Percentiles rank a stretch among this genome's conserved stretches.
These are phyloP conservation scores for Caenorhabditis sp. DNA, from an alignment of 2,888 invertebrate species.

Conservation along the genomic window DNA sequence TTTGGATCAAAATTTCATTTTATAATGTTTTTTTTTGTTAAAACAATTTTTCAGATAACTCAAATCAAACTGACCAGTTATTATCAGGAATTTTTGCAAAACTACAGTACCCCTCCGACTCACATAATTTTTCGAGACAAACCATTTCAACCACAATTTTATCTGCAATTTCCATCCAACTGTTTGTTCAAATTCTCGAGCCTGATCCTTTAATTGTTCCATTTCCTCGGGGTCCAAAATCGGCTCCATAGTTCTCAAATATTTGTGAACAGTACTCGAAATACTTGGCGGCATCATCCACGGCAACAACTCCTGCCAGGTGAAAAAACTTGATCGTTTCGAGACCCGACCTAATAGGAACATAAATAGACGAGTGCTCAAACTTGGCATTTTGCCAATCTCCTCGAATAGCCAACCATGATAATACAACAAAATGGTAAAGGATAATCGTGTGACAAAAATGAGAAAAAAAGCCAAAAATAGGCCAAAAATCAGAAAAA, in stretches of 20 bases:
- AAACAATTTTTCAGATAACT: too few relatives aligned
- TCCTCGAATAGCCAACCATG: constrained; percentile 62
- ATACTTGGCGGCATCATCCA: constrained; percentile 54
- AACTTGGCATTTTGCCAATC: constrained; percentile 54
- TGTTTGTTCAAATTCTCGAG: constrained; percentile 54
- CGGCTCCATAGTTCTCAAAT: constrained; percentile 57
- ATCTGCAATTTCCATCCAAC: constrained; percentile 52
- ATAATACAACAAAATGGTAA: constrained; percentile 48
- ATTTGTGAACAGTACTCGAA: constrained; percentile 50
- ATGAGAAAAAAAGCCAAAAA: constrained; percentile 7
- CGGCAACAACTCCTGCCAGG: constrained; percentile 55
- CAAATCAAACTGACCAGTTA: too few relatives aligned
- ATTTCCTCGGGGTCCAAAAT: constrained; percentile 53
- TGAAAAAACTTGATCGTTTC: constrained; percentile 50
- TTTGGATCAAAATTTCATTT: not conserved
- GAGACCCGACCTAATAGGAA: constrained; percentile 35
- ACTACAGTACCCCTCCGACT: not conserved
- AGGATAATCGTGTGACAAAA: constrained; percentile 26
- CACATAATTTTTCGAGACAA: constrained; percentile 60
- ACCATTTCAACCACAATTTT: constrained; percentile 65
- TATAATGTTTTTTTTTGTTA: too few relatives aligned
- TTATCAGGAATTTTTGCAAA: not conserved
- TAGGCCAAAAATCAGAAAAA: not conserved
- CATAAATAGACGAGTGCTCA: constrained; percentile 58
- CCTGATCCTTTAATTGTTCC: constrained; percentile 36